Evolutionary conservation across 2,797 vertebrate species (phyloP), one percentile per base, ranked within the genome.

Genomic region (Microtus obscurus): DNA sequence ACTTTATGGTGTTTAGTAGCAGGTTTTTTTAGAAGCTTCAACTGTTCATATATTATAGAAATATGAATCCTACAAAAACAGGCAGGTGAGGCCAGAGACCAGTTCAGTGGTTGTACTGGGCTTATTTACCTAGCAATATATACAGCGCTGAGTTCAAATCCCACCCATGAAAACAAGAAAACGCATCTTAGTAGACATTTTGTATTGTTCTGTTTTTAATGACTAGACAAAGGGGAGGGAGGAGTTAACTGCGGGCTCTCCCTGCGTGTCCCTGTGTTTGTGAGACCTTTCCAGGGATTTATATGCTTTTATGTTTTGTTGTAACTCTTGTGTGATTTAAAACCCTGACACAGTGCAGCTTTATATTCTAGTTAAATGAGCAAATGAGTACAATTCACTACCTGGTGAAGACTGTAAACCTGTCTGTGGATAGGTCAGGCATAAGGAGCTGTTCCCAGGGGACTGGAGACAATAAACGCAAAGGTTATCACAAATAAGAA

Each of bases 351-450:
- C 63, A 88, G 0, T 90, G 79, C 86, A 90, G 93, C 90, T 97
- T 94, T 96, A 94, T 95, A 82, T 94, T 96, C 1, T 9, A 71
- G 97, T 97, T 95, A 98, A 97, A 93, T 94, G 48, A 91, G 81
- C 91, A 76, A 95, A 96, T 96, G 96, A 97, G 91, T 92, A 76
- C 53, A 92, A 71, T 95, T 94, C 65, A 0, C 21, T 97, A 78
- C 80, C 90, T 94, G 93, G 59, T 19, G 61, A 97, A 85, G 71
- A 69, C 85, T 51, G 5, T 96, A 96, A 97, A 95, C 88, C 95
- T 97, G 91, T 95, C 96, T 96, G 71, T 90, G 95, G 95, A 96
- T 95, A 97, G 96, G 94, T 96, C 96, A 96, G 83, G 89, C 94
- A 63, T 73, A 93, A 95, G 94, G 95, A 94, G 93, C 71, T 45